Conservation (phyloP, 2,797 vertebrate species). For the Pangasius macronema region DNA sequence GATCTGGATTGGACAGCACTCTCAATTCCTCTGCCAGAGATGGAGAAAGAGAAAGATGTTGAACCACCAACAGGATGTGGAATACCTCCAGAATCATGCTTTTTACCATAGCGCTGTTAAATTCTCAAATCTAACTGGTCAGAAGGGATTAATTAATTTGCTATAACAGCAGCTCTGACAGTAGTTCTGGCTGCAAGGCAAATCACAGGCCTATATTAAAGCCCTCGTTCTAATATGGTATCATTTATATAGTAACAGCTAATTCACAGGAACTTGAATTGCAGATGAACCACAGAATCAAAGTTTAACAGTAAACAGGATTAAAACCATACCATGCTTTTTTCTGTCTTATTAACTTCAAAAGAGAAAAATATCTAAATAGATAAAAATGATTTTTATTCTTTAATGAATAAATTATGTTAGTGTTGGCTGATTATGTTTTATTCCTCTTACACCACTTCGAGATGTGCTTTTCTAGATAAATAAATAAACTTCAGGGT, state of each 20-base stretch:
- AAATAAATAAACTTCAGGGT: neutral
- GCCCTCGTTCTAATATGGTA: neutral
- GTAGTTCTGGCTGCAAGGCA: neutral
- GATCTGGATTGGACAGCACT: conserved; percentile 45
- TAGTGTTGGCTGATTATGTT: neutral
- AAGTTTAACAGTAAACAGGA: neutral
- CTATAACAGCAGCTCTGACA: conserved; percentile 1
- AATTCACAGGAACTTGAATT: neutral
- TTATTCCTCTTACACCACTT: neutral
- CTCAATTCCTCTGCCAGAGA: conserved; percentile 45
- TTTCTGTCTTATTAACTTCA: neutral
- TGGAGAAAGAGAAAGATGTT: conserved; percentile 17
- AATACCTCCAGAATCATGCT: conserved; percentile 44
- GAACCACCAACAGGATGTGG: conserved; percentile 45
- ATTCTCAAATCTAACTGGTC: neutral
- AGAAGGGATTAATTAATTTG: conserved; percentile 14
- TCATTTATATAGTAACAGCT: neutral
- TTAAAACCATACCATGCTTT: neutral
- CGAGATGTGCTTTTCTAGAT: neutral
- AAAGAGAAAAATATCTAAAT: neutral
- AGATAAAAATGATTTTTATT: neutral
- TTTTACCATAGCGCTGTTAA: conserved; percentile 5
- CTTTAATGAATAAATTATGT: neutral
- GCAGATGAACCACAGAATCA: neutral
- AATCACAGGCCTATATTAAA: neutral